Conservation (phyloP, 37 sponge, comb jelly and placozoan genomes). For the Halisarca cf. caerulea region DNA sequence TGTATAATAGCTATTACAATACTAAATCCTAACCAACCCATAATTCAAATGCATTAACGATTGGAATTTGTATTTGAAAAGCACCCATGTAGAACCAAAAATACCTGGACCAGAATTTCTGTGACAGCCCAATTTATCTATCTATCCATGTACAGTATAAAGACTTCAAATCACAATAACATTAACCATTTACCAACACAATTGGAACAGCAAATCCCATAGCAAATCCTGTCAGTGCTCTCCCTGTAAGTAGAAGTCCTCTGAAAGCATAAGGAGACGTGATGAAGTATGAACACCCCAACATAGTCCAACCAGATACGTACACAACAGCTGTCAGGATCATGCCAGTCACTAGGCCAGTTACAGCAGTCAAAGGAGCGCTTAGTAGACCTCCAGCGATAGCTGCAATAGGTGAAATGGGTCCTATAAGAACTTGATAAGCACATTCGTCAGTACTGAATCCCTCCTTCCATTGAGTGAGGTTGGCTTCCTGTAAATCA, state of each 20-base stretch:
- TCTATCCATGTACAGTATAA: too few species aligned
- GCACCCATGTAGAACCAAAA: not conserved
- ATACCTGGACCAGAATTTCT: too few species aligned
- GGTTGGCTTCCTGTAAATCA: not conserved
- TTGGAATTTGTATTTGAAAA: too few species aligned
- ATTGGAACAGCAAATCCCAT: slow-evolving; percentile 47
- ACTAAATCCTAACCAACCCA: too few species aligned
- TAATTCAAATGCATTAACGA: too few species aligned
- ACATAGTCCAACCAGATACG: slow-evolving; percentile 51
- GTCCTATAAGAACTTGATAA: slow-evolving; percentile 19
- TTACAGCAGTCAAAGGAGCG: not conserved
- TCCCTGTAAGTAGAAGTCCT: slow-evolving; percentile 42
- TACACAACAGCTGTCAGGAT: slow-evolving; percentile 36
- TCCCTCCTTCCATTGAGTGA: slow-evolving; percentile 1
- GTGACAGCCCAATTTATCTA: not conserved
- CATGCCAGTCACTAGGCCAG: slow-evolving; percentile 41
- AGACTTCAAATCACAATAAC: too few species aligned
- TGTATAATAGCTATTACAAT: too few species aligned
- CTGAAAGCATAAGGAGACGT: slow-evolving; percentile 14
- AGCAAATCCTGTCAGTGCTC: slow-evolving; percentile 64
- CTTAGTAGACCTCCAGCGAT: slow-evolving; percentile 47
- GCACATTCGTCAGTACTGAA: not conserved
- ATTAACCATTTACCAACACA: slow-evolving; percentile 53
- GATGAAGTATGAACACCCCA: slow-evolving; percentile 13
- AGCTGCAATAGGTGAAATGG: slow-evolving; percentile 54